Conservation (phyloP, 2,888 invertebrate species). For the Sesamia inferens region DNA sequence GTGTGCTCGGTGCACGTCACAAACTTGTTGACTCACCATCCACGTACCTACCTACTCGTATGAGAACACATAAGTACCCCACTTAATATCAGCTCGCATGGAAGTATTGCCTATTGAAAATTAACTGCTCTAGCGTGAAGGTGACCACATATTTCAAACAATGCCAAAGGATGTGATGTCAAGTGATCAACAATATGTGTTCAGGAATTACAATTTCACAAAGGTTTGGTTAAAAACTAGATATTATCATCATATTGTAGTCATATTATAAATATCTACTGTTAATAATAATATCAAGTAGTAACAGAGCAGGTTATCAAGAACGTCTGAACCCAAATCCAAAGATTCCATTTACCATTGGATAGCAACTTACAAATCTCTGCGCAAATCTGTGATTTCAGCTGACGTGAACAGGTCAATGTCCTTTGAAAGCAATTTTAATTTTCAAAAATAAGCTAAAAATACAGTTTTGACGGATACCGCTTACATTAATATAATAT, state of each 20-base stretch:
- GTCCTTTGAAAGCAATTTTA: conserved; percentile 49
- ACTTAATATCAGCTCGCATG: conserved; percentile 29
- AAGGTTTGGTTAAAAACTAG: conserved; percentile 25
- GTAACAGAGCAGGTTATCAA: conserved; percentile 51
- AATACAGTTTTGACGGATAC: conserved; percentile 27
- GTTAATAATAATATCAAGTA: conserved; percentile 20
- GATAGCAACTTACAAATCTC: conserved; percentile 31
- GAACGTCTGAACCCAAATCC: conserved; percentile 36
- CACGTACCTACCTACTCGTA: conserved; percentile 26
- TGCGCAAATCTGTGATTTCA: conserved; percentile 38
- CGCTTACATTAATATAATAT: conserved; percentile 19
- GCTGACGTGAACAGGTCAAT: conserved; percentile 52
- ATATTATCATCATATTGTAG: conserved; percentile 5
- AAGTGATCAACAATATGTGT: conserved; percentile 23
- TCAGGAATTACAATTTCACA: conserved; percentile 39
- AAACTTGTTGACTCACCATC: conserved; percentile 54
- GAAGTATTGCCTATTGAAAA: conserved; percentile 52
- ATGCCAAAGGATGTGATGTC: conserved; percentile 42
- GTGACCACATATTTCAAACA: conserved; percentile 36
- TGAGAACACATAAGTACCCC: conserved; percentile 24
- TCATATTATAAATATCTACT: conserved; percentile 15
- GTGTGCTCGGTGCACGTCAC: conserved; percentile 77
- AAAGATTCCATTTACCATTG: conserved; percentile 24
- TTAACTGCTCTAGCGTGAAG: conserved; percentile 53
- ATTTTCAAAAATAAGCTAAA: conserved; percentile 24